Evolutionary conservation across 1,140 invertebrate genomes (phyloP), one percentile per base, ranked within the genome.

Genomic region (Battus philenor): DNA sequence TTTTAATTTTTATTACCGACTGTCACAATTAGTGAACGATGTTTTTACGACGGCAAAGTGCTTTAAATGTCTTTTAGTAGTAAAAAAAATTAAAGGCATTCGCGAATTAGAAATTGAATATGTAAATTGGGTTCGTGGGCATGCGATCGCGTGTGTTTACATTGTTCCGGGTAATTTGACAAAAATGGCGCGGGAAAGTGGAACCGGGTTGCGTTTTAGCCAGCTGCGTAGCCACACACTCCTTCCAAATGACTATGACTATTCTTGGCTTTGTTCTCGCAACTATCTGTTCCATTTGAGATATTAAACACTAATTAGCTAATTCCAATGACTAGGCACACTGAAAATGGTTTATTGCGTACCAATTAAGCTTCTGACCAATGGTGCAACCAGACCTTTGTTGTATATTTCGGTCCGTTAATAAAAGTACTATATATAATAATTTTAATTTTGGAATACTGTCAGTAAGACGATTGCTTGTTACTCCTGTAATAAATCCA

Each of bases 151-250:
- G 60, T 70, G 64, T 52, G 22, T 38, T 53, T 18, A 32, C 44
- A 63, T 60, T 52, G 57, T 60, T 65, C 47, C 61, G 47, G 50
- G 52, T 53, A 52, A 62, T 58, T 68, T 60, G 56, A 65, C 70
- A 54, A 69, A 76, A 73, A 76, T 69, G 66, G 68, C 51, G 46
- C 48, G 52, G 51, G 59, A 71, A 68, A 69, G 68, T 63, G 47
- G 41, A n/a, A n/a, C 47, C 48, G 47, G 39, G 16, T 13, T 20
- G 31, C 33, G 45, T 30, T 38, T 39, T 41, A 53, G 41, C 34
- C 36, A 41, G 24, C 32, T 33, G 15, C 16, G 24, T 16, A 15
- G n/a, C n/a, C 11, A 15, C 15, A 7, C 13, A 11, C 26, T 41
- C 12, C 24, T 13, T 27, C n/a, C n/a, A n/a, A 15, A n/a, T 27